These are phyloP conservation scores for Oceanites oceanicus DNA, from an alignment of 2,113 vertebrate species.

Conservation along the genomic window DNA sequence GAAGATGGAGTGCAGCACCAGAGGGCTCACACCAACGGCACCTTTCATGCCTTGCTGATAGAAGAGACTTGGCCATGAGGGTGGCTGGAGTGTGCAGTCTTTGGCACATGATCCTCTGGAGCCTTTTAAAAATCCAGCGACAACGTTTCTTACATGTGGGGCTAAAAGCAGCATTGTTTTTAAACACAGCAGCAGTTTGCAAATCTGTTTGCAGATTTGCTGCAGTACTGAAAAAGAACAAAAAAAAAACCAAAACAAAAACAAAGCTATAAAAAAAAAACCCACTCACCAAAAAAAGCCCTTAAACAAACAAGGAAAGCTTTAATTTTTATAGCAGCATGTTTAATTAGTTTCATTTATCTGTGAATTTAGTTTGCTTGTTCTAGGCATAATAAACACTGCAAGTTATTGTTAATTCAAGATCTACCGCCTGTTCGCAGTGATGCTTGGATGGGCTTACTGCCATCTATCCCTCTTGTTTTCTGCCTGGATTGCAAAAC, in stretches of 20 bases:
- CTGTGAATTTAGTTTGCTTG: conserved; percentile 14
- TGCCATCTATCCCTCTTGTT: not conserved
- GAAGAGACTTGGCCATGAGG: not conserved
- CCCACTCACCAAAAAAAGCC: not conserved
- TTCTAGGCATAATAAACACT: not conserved
- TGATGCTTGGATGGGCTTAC: not conserved
- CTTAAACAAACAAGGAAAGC: not conserved
- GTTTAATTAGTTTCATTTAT: conserved; percentile 38
- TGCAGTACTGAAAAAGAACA: not conserved
- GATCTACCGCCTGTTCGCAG: not conserved
- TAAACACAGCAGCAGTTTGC: not conserved
- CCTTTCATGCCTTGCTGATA: too few species aligned
- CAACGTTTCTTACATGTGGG: accelerated
- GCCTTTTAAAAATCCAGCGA: not conserved
- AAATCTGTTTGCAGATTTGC: not conserved
- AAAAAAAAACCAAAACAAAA: not conserved
- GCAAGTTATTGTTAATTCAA: not conserved
- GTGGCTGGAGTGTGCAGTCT: not conserved
- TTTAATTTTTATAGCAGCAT: conserved; percentile 1
- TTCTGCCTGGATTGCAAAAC: not conserved
- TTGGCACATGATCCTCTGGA: not conserved
- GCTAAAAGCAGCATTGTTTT: not conserved
- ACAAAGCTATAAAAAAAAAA: not conserved
- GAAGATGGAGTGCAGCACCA: not conserved
- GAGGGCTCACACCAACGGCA: not conserved